Conservation (phyloP, 2,113 vertebrate genomes). For the Centropristis striata region DNA sequence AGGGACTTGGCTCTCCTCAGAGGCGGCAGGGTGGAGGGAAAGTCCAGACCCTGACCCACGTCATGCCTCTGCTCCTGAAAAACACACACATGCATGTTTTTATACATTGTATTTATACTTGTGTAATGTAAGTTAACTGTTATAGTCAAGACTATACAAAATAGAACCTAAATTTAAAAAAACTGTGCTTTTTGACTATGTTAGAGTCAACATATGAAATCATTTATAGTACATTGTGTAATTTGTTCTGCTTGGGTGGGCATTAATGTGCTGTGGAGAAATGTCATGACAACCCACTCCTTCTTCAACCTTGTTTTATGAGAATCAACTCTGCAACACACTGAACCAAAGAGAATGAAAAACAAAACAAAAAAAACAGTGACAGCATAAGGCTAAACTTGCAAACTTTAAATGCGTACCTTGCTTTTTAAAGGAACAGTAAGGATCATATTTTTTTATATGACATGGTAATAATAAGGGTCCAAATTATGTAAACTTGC, state of each 20-base stretch:
- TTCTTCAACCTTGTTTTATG: not conserved
- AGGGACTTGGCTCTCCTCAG: conserved; percentile 88
- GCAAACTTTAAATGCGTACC: too few species aligned
- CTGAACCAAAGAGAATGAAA: conserved; percentile 22
- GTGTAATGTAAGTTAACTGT: not conserved
- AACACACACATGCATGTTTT: not conserved
- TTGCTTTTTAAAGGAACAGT: too few species aligned
- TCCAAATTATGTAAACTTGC: too few species aligned
- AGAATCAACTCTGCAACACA: conserved; percentile 27
- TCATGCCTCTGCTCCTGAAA: conserved; percentile 78
- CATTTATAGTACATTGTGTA: not conserved
- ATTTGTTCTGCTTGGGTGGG: not conserved
- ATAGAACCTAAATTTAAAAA: not conserved
- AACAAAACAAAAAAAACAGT: conserved; percentile 23
- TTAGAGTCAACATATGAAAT: not conserved
- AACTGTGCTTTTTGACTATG: not conserved
- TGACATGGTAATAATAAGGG: too few species aligned
- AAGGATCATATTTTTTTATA: too few species aligned
- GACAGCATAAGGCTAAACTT: too few species aligned
- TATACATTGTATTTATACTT: not conserved
- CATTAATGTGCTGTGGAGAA: conserved; percentile 32
- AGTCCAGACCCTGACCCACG: conserved; percentile 74
- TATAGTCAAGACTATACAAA: not conserved
- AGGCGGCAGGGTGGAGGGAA: conserved; percentile 83
- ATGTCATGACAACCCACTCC: conserved; percentile 35